Evolutionary conservation across 2,113 vertebrate species (phyloP).

Genomic region (Opisthocomus hoazin): DNA sequence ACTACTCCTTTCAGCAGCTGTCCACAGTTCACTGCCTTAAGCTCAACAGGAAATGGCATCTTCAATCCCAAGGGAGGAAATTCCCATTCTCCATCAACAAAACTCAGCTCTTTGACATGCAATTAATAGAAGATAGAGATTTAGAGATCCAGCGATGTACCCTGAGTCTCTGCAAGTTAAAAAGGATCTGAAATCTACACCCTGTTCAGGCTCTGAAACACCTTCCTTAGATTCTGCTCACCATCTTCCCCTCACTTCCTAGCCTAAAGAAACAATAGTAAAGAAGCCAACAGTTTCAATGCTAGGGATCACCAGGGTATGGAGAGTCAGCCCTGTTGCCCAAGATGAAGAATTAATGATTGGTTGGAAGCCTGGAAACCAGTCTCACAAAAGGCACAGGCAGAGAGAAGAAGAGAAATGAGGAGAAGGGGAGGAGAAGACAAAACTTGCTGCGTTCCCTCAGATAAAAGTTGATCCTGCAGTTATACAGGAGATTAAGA

Average conservation of each 20-base stretch:
- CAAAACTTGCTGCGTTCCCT: neutral
- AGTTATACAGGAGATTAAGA: neutral
- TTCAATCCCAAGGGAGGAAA: neutral
- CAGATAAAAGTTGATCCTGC: neutral
- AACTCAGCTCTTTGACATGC: neutral
- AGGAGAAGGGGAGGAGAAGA: neutral
- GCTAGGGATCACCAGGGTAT: neutral
- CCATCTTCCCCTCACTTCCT: neutral
- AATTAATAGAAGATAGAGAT: neutral
- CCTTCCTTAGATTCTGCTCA: neutral
- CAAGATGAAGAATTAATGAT: neutral
- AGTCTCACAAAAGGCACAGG: neutral
- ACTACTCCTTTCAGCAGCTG: neutral
- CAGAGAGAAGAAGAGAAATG: neutral
- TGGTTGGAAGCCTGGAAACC: neutral
- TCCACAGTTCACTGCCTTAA: neutral
- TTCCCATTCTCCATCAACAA: neutral
- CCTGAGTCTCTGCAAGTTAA: neutral
- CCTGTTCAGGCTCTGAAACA: neutral
- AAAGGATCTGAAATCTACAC: neutral
- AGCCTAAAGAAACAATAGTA: neutral
- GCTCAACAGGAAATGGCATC: neutral
- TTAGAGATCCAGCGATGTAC: neutral
- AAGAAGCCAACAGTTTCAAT: neutral
- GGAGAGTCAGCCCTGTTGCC: neutral